phyloP scores from a whole-genome alignment of 2,888 invertebrate genomes.

The Rutpela maculata region DNA sequence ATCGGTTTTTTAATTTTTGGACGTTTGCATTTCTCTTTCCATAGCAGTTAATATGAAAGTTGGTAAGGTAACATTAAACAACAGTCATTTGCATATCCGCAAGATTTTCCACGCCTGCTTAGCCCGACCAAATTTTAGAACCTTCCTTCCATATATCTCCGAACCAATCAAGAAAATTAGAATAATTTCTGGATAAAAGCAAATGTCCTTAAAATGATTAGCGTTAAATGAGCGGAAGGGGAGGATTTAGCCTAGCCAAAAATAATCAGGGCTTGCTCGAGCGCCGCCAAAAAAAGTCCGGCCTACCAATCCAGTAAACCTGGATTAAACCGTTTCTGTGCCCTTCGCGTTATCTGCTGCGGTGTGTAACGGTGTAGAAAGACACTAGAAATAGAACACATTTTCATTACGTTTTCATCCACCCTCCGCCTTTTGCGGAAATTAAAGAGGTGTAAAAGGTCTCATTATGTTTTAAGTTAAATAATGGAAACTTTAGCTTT shows the following conservation, averaged over 20 bases:
- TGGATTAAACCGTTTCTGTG: conserved; percentile 29
- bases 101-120: neutral
- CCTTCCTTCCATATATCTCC: neutral
- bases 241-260: neutral
- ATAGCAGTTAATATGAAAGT: no score
- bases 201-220: conserved; percentile 18
- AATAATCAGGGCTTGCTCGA: conserved; percentile 12
- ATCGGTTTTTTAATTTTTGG: no score
- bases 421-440: conserved; percentile 59
- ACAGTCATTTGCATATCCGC: neutral
- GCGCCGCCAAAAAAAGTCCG: conserved; percentile 10
- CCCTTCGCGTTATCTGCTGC: conserved; percentile 48
- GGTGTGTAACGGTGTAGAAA: conserved; percentile 51
- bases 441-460: conserved; percentile 60
- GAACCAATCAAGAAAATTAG: conserved; percentile 12
- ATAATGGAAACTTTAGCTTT: conserved; percentile 51
- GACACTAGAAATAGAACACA: conserved; percentile 53
- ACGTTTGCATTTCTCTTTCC: no score
- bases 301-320: conserved; percentile 5
- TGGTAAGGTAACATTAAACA: neutral
- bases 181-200: conserved; percentile 13
- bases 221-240: conserved; percentile 7
- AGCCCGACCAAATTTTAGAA: neutral
- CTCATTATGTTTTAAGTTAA: conserved; percentile 46
- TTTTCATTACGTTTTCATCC: conserved; percentile 59